Evolutionary conservation across 2,797 vertebrate species (phyloP), one percentile per base, ranked within the genome.

Genomic region (Champsocephalus esox): DNA sequence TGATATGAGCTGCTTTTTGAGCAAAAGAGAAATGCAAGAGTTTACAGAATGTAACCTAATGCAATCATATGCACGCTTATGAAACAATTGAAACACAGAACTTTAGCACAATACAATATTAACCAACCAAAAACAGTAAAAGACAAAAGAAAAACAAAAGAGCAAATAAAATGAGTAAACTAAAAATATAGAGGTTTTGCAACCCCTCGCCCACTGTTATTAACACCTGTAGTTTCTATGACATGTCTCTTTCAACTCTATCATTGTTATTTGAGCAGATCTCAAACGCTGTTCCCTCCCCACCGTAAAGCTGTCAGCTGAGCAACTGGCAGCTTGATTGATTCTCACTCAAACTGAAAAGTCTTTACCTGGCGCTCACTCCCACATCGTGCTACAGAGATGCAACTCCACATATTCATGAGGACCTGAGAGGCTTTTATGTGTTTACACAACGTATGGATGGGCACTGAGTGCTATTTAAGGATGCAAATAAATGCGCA

Each of bases 271-370:
- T 70, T 28, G 28, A 80, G 79, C 63, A 41, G 61, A 81, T 82
- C 79, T 81, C 57, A 80, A 84, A 75, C 50, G 55, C 73, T 41
- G 60, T 50, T 82, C 60, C 67, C 50, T 60, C 64, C 65, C 32
- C 48, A 70, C 79, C 80, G 81, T 85, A 64, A 87, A 88, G 82
- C 87, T 77, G 82, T 87, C 87, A 76, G 63, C 77, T 44, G 66
- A 87, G 70, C 66, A 51, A 77, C 77, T 74, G 86, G 76, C 66
- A 73, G 68, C 48, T 58, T 82, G 82, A 91, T 70, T 77, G 73
- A 90, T 80, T 79, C 57, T 60, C 70, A 34, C 66, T 70, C 61
- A 38, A 38, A 38, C 6, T 46, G 76, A 28, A 63, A 77, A 75
- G 46, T 65, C n/a, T 44, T 79, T 73, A 69, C 76, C 61, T 57